Evolutionary conservation across 1,140 invertebrate genomes (phyloP).

Genomic region (Bombyx mori): ASM3026992v2 NC_085128.1:15350501-15351000

Average conservation of each 20-base stretch:
- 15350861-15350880: no score
- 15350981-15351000: no score
- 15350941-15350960: no score
- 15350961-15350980: no score
- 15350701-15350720: constrained; percentile 92
- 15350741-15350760: constrained; percentile 91
- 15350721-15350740: constrained; percentile 87
- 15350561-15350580: no score
- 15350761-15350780: constrained; percentile 89
- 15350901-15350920: no score
- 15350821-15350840: background rate
- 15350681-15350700: constrained; percentile 93
- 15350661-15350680: constrained; percentile 92
- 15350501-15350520: no score
- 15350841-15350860: background rate
- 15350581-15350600: no score
- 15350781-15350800: constrained; percentile 63
- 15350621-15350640: constrained; percentile 67
- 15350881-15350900: no score
- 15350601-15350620: constrained; percentile 16
- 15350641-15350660: constrained; percentile 78
- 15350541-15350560: no score
- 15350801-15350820: background rate
- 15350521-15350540: no score
- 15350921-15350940: no score